Conservation (phyloP, 2,797 vertebrate genomes). For the Heteromormyrus szaboi region DNA sequence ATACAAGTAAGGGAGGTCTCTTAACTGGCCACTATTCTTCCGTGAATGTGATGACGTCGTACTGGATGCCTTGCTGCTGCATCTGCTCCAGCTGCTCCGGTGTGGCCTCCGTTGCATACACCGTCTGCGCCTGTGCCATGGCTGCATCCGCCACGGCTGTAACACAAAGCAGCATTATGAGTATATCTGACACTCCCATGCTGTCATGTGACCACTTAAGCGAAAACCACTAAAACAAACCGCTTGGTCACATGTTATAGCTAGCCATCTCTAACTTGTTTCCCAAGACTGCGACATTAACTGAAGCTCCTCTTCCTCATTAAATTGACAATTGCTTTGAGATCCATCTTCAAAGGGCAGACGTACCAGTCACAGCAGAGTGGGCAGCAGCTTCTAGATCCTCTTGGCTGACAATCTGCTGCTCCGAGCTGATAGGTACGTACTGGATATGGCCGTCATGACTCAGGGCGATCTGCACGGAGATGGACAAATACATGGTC, state of each 20-base stretch:
- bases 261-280: not conserved
- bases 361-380: conserved; percentile 80
- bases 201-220: not conserved
- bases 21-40: conserved; percentile 54
- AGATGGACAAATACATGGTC: not conserved
- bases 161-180: not conserved
- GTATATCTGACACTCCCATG: not conserved
- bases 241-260: not conserved
- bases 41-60: conserved; percentile 84
- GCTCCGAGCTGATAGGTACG: conserved; percentile 78
- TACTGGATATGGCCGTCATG: conserved; percentile 85
- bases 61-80: conserved; percentile 85
- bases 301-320: not conserved
- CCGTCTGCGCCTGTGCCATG: conserved; percentile 77
- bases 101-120: conserved; percentile 72
- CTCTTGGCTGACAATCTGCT: conserved; percentile 80
- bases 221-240: not conserved
- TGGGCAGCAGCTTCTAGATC: conserved; percentile 83
- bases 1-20: not conserved
- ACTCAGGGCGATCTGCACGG: conserved; percentile 57
- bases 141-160: conserved; percentile 82
- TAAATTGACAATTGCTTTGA: not conserved
- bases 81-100: conserved; percentile 82
- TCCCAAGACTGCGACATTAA: not conserved
- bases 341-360: not conserved